Percentiles rank a stretch among this genome's conserved stretches.
Evolutionary conservation across 2,797 vertebrate genomes (phyloP).

Genomic region (Chelmon rostratus): DNA sequence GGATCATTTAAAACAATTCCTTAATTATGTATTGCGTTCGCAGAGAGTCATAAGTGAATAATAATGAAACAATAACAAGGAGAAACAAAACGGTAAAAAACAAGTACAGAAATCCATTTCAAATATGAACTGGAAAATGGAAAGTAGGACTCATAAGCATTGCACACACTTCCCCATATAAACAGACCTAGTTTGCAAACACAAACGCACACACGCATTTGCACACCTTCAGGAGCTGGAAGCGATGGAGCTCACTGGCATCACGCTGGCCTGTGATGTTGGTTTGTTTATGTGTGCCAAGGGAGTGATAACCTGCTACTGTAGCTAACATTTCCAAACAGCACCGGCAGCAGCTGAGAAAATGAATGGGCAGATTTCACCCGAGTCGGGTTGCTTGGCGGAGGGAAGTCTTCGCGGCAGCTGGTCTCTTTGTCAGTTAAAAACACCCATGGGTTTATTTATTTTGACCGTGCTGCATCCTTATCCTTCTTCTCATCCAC

Average conservation of each 20-base stretch:
- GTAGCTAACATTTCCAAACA: constrained; percentile 65
- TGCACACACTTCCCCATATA: constrained; percentile 21
- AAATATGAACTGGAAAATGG: constrained; percentile 24
- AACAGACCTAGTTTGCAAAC: constrained; percentile 21
- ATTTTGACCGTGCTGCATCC: constrained; percentile 26
- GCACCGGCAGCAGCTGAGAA: constrained; percentile 53
- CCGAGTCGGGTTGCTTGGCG: constrained; percentile 30
- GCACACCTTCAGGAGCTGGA: constrained; percentile 48
- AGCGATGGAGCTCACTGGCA: constrained; percentile 36
- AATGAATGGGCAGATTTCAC: constrained; percentile 64
- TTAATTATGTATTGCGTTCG: constrained; percentile 1
- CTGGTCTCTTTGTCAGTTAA: constrained; percentile 51
- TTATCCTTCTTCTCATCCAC: constrained; percentile 25
- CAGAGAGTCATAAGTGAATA: not conserved
- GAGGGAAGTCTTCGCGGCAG: constrained; percentile 38
- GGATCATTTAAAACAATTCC: not conserved
- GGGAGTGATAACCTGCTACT: constrained; percentile 70
- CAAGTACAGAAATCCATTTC: not conserved
- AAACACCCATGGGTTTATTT: constrained; percentile 59
- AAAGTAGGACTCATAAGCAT: constrained; percentile 33
- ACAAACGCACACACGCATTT: constrained; percentile 20
- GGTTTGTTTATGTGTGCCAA: constrained; percentile 64
- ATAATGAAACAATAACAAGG: not conserved
- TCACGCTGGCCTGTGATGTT: constrained; percentile 50
- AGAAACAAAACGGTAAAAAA: not conserved